Base-by-base conservation (phyloP, 2,113 vertebrate genomes). In the Caranx ignobilis region DNA sequence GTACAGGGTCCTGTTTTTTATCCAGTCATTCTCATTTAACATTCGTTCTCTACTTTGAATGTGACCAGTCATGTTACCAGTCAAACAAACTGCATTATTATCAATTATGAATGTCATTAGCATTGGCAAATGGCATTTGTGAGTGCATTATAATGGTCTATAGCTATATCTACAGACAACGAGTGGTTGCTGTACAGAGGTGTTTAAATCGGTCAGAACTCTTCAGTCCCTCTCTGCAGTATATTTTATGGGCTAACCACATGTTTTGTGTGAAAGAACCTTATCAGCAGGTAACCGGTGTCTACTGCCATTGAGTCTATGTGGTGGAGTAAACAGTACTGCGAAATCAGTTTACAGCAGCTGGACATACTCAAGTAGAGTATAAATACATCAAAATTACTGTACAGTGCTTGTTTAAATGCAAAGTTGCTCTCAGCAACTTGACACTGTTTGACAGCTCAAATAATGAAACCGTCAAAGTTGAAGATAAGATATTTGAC, bases 71-170 rank as follows among this genome's bases (percentile, higher is more conserved):
- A 71, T 61, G 26, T 67, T 82, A 86, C 31, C n/a, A 72, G 61
- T 85, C 61, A 60, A 32, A 87, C 39, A 71, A 34, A 63, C 43
- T 67, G 59, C 76, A 84, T 81, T 63, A 62, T 64, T 61, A 87
- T 92, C n/a, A 87, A 90, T 91, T 72, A 91, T 86, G 54, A 75
- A 90, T 81, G 64, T 56, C 48, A 34, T 55, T 48, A 18, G 45
- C 26, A 75, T 83, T 72, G 65, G 55, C 50, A 71, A 4, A 10
- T 63, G 60, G 57, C 11, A 79, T 76, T 62, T 67, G 47, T 63
- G 37, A 41, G 8, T 61, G 37, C 4, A 9, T 75, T 84, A 79
- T 26, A 75, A 80, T 48, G 39, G 4, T 68, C 32, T 57, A 6
- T 35, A 52, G 54, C n/a, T 18, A 37, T 31, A 68, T 81, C 34